phyloP scores from a whole-genome alignment of 1,140 invertebrate species.

The Hylyphantes graminicola region DNA sequence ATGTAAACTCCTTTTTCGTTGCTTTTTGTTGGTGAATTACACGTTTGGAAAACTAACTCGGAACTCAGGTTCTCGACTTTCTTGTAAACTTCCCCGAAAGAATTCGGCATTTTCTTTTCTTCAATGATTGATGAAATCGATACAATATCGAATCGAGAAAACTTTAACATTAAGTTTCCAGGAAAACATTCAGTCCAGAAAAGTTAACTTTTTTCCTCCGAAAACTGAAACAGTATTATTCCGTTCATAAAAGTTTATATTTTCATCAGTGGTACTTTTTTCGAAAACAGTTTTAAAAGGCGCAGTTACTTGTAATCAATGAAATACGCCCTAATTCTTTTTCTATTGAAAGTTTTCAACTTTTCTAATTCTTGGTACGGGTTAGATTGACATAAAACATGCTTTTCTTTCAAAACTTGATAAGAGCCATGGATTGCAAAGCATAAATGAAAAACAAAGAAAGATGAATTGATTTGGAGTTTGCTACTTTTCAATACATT shows the following conservation, averaged over 20 bases:
- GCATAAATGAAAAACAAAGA: not conserved
- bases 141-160: constrained; percentile 37
- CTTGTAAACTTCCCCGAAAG: constrained; percentile 2
- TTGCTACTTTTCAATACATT: constrained; percentile 4
- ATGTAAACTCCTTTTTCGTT: too few relatives aligned
- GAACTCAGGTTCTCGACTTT: not conserved
- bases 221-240: constrained; percentile 27
- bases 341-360: constrained; percentile 7
- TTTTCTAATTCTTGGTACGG: constrained; percentile 16
- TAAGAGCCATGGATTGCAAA: not conserved
- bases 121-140: constrained; percentile 36
- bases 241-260: constrained; percentile 40
- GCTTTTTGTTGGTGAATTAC: constrained; percentile 8
- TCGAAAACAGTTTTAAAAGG: constrained; percentile 2
- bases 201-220: constrained; percentile 33
- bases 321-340: constrained; percentile 7
- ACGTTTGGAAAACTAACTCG: constrained; percentile 31
- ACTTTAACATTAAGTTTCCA: constrained; percentile 45
- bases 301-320: constrained; percentile 40
- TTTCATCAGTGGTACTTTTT: constrained; percentile 32
- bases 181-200: constrained; percentile 32
- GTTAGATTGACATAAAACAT: constrained; percentile 13
- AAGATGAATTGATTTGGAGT: not conserved
- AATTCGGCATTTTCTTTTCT: constrained; percentile 39
- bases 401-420: constrained; percentile 25